phyloP scores from a whole-genome alignment of 2,888 invertebrate species.

The Asteroscopus sphinx region DNA sequence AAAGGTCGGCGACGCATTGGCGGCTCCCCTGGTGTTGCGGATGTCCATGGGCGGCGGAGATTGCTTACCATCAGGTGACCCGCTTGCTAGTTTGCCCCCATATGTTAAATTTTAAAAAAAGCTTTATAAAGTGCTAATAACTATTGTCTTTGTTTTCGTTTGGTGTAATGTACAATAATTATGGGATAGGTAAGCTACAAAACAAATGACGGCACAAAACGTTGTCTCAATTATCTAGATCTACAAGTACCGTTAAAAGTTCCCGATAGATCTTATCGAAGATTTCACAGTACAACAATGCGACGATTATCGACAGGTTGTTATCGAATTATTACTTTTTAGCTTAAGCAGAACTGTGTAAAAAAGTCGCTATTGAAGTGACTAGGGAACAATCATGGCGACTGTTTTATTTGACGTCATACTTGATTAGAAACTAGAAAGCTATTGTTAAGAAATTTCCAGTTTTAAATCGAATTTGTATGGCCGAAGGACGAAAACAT shows the following conservation, averaged over 20 bases:
- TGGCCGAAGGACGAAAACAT: too few species aligned
- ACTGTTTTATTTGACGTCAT: slow-evolving; percentile 33
- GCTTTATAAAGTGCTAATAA: too few species aligned
- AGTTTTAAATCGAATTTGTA: neutral
- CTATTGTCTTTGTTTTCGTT: too few species aligned
- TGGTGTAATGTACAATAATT: too few species aligned
- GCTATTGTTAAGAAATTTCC: neutral
- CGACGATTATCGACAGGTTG: slow-evolving; percentile 46
- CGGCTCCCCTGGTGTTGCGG: too few species aligned
- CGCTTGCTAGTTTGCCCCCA: too few species aligned
- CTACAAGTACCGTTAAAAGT: slow-evolving; percentile 22
- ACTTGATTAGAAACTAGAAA: slow-evolving; percentile 34
- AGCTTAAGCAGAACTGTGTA: slow-evolving; percentile 51
- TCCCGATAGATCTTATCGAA: slow-evolving; percentile 24
- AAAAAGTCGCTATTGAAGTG: slow-evolving; percentile 45
- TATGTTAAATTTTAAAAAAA: too few species aligned
- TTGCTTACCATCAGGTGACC: too few species aligned
- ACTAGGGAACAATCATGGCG: slow-evolving; percentile 35
- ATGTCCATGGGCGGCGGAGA: too few species aligned
- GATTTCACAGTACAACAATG: slow-evolving; percentile 53
- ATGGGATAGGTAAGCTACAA: neutral
- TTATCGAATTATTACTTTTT: slow-evolving; percentile 55
- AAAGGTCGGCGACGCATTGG: too few species aligned
- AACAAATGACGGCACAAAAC: neutral
- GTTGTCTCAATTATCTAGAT: slow-evolving; percentile 7